Evolutionary conservation across 2,888 invertebrate species (phyloP).

Genomic region (Volucella bombylans): DNA sequence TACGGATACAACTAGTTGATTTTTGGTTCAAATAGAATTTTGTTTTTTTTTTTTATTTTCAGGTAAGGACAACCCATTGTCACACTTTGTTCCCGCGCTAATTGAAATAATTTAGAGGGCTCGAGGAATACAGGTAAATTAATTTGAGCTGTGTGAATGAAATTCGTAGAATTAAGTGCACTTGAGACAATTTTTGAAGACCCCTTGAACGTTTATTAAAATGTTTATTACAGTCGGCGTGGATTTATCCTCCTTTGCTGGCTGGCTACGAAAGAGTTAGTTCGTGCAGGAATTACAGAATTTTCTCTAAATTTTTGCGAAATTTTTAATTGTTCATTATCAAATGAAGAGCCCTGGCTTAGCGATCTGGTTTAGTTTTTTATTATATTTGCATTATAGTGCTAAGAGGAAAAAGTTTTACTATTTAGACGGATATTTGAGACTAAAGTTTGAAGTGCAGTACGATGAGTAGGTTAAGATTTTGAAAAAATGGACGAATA

Average conservation of each 20-base stretch:
- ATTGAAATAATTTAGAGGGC: slow-evolving; percentile 31
- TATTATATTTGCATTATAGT: background rate
- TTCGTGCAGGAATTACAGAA: slow-evolving; percentile 44
- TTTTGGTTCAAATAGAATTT: slow-evolving; percentile 14
- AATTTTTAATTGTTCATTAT: slow-evolving; percentile 58
- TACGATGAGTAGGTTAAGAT: too few relatives aligned
- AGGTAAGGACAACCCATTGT: slow-evolving; percentile 57
- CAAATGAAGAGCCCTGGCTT: slow-evolving; percentile 14
- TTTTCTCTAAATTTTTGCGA: background rate
- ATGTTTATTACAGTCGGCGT: slow-evolving; percentile 39
- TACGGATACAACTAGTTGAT: background rate
- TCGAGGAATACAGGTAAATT: slow-evolving; percentile 47
- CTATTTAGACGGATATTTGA: background rate
- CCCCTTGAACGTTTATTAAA: slow-evolving; percentile 55
- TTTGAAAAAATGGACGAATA: too few relatives aligned
- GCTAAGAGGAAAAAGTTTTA: background rate
- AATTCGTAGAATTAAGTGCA: slow-evolving; percentile 55
- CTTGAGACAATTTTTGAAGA: slow-evolving; percentile 26
- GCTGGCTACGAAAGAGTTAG: slow-evolving; percentile 2
- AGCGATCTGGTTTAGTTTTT: background rate
- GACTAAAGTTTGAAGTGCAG: too few relatives aligned
- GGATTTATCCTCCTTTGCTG: background rate
- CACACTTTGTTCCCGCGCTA: slow-evolving; percentile 36
- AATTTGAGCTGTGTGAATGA: slow-evolving; percentile 58
- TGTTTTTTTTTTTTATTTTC: slow-evolving; percentile 20